Evolutionary conservation across 2,797 vertebrate species (phyloP).

Genomic region (Pristis pectinata): DNA sequence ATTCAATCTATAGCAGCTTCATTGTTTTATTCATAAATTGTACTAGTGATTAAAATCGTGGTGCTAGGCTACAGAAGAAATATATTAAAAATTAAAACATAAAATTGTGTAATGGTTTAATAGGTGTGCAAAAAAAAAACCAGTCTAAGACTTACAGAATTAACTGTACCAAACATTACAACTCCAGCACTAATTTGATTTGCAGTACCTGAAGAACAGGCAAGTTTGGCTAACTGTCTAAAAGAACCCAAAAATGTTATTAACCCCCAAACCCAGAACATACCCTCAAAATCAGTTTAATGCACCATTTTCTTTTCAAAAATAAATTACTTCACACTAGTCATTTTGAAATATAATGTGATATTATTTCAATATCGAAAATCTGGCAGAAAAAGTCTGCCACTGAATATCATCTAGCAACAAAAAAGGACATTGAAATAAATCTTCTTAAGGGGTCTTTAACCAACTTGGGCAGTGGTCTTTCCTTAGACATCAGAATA

Average conservation of each 20-base stretch:
- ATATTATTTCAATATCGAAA: constrained; percentile 27
- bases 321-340: constrained; percentile 30
- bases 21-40: constrained; percentile 26
- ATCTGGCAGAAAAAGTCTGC: neutral
- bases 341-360: constrained; percentile 30
- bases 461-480: neutral
- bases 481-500: constrained; percentile 36
- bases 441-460: neutral
- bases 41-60: constrained; percentile 17
- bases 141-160: neutral
- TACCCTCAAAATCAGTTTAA: neutral
- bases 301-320: constrained; percentile 15
- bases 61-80: neutral
- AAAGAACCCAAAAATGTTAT: neutral
- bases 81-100: constrained; percentile 6
- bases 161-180: constrained; percentile 6
- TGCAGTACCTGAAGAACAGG: constrained; percentile 9
- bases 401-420: constrained; percentile 9
- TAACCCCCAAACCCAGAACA: neutral
- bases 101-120: constrained; percentile 17
- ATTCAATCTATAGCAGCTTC: constrained; percentile 23
- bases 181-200: neutral
- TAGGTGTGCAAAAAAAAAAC: constrained; percentile 22
- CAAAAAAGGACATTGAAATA: neutral
- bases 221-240: constrained; percentile 27